Percentiles rank a stretch among this genome's conserved stretches.
phyloP scores from a whole-genome alignment of 2,888 invertebrate genomes.

The Apodemia duryi region DNA sequence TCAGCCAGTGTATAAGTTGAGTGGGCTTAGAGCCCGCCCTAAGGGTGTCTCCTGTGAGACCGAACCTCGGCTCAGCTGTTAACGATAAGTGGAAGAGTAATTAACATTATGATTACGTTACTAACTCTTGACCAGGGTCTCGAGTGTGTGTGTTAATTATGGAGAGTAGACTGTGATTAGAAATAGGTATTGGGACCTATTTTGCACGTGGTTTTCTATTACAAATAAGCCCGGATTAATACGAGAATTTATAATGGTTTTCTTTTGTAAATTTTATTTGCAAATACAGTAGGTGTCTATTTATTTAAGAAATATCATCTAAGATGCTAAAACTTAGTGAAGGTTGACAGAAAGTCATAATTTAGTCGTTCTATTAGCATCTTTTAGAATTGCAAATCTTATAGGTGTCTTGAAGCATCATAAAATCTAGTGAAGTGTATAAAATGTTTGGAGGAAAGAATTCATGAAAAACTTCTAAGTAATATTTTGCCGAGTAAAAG shows the following conservation, averaged over 20 bases:
- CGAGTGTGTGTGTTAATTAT: too few species aligned
- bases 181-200: too few species aligned
- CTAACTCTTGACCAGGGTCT: too few species aligned
- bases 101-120: too few species aligned
- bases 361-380: constrained; percentile 14
- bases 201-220: background rate
- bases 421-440: constrained; percentile 24
- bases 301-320: constrained; percentile 8
- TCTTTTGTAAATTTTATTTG: background rate
- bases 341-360: constrained; percentile 16
- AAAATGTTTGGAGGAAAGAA: constrained; percentile 22
- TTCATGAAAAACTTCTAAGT: constrained; percentile 22
- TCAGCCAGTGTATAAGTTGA: too few species aligned
- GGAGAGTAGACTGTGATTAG: too few species aligned
- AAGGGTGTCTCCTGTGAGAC: too few species aligned
- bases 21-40: too few species aligned
- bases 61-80: too few species aligned
- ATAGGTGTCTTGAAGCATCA: constrained; percentile 15
- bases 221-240: background rate
- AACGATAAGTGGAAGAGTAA: too few species aligned
- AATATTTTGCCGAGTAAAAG: constrained; percentile 21
- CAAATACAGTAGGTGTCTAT: background rate
- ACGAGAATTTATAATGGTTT: background rate
- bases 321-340: constrained; percentile 11
- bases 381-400: constrained; percentile 16